phyloP scores from a whole-genome alignment of 1,140 invertebrate genomes.

The Cotesia typhae region DNA sequence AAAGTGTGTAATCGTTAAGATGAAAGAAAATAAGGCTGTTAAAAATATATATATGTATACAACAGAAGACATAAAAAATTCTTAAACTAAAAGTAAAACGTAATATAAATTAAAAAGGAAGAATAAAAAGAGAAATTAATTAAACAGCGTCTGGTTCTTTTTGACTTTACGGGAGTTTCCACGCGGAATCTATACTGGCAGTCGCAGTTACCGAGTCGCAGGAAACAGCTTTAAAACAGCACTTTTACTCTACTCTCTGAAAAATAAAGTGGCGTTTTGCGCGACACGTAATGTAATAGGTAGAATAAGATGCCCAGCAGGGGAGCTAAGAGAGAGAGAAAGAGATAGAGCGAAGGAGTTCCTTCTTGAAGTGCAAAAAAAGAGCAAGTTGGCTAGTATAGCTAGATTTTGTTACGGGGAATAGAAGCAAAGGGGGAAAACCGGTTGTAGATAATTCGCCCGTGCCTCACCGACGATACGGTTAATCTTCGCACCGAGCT shows the following conservation, averaged over 20 bases:
- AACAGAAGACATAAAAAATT: background rate
- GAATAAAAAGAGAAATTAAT: conserved; percentile 10
- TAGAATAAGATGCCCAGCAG: too few species aligned
- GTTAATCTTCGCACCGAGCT: conserved; percentile 38
- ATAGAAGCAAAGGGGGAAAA: conserved; percentile 26
- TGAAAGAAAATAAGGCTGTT: background rate
- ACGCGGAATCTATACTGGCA: background rate
- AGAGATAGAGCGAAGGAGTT: background rate
- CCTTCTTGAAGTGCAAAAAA: background rate
- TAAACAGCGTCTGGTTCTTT: conserved; percentile 9
- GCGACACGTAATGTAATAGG: conserved; percentile 11
- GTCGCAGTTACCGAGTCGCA: background rate
- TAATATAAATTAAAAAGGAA: background rate
- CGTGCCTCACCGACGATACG: conserved; percentile 36
- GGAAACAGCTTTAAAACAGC: conserved; percentile 19
- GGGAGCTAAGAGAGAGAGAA: conserved; percentile 2
- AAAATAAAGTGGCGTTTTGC: conserved; percentile 33
- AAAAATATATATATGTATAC: background rate
- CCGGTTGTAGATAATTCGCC: conserved; percentile 38
- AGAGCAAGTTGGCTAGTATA: background rate
- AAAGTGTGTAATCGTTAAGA: too few species aligned
- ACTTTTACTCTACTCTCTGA: conserved; percentile 5
- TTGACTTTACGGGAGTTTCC: conserved; percentile 18
- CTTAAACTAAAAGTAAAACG: background rate
- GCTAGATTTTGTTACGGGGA: background rate